Percentiles rank a stretch among this genome's conserved stretches.
These are phyloP conservation scores for Oceanodroma leucorhoa DNA, from an alignment of 2,797 vertebrate genomes.

Conservation along the genomic window DNA sequence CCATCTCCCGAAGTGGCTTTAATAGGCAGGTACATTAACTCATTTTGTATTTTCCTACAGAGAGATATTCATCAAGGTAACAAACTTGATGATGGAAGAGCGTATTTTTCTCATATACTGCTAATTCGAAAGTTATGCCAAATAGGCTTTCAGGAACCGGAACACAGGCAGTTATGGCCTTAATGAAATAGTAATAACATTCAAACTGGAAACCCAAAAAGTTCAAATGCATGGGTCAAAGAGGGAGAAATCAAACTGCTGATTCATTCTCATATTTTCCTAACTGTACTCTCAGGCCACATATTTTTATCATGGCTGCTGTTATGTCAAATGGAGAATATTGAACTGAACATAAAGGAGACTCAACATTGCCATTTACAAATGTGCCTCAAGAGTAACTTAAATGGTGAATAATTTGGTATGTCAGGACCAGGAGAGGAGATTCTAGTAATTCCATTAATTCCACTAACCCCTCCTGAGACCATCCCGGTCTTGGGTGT, in stretches of 20 bases:
- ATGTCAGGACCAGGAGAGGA: slow-evolving; percentile 18
- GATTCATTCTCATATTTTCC: slow-evolving; percentile 27
- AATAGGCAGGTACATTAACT: slow-evolving; percentile 14
- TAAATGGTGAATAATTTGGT: slow-evolving; percentile 43
- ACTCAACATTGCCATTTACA: slow-evolving; percentile 42
- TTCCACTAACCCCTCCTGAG: slow-evolving; percentile 4
- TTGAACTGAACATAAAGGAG: slow-evolving; percentile 40
- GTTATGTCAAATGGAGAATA: slow-evolving; percentile 44
- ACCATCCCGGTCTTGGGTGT: background rate
- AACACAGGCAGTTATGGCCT: slow-evolving; percentile 21
- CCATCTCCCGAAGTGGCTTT: slow-evolving; percentile 19
- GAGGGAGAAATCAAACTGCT: slow-evolving; percentile 35
- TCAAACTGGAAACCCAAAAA: slow-evolving; percentile 25
- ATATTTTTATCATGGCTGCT: slow-evolving; percentile 40
- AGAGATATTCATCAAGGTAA: slow-evolving; percentile 46
- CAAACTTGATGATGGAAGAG: slow-evolving; percentile 34
- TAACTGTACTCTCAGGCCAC: slow-evolving; percentile 37
- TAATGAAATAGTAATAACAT: slow-evolving; percentile 37
- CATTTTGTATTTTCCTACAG: slow-evolving; percentile 19
- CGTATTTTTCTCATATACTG: slow-evolving; percentile 13
- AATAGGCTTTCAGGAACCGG: slow-evolving; percentile 43
- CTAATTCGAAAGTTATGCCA: slow-evolving; percentile 19
- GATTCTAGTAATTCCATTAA: slow-evolving; percentile 51
- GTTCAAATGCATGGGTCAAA: background rate
- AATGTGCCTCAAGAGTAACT: slow-evolving; percentile 27